Conservation (phyloP, 2,888 invertebrate genomes). For the Sussaba pulchella region DNA sequence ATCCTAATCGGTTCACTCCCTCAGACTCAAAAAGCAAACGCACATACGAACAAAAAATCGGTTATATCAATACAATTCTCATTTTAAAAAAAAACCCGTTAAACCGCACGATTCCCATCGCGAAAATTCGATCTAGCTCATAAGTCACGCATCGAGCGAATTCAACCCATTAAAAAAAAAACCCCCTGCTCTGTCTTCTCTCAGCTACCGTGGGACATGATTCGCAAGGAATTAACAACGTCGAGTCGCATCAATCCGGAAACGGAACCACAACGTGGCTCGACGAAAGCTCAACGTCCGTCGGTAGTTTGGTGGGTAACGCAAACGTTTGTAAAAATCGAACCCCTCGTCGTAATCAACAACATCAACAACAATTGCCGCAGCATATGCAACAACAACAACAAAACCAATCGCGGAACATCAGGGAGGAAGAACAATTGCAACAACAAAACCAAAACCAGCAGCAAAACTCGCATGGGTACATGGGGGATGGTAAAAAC, state of each 20-base stretch:
- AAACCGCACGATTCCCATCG: too few relatives aligned
- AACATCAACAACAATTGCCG: constrained; percentile 63
- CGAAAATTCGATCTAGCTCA: too few relatives aligned
- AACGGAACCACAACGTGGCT: constrained; percentile 51
- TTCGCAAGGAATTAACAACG: constrained; percentile 77
- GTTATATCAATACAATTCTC: too few relatives aligned
- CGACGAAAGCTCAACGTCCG: constrained; percentile 59
- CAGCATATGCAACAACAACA: constrained; percentile 52
- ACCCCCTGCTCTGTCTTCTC: constrained; percentile 34
- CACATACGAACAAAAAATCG: too few relatives aligned
- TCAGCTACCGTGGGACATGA: constrained; percentile 81
- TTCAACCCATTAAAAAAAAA: background rate
- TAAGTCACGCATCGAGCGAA: too few relatives aligned
- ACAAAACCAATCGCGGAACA: constrained; percentile 46
- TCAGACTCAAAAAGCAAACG: too few relatives aligned
- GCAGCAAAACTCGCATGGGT: constrained; percentile 63
- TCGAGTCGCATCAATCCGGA: constrained; percentile 72
- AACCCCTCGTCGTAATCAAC: constrained; percentile 63
- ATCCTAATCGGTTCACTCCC: too few relatives aligned
- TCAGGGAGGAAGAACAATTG: constrained; percentile 48
- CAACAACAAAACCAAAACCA: constrained; percentile 64
- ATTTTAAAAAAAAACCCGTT: too few relatives aligned
- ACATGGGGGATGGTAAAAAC: constrained; percentile 82
- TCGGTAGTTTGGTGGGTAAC: constrained; percentile 58
- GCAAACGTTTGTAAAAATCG: constrained; percentile 63